A percentile compares a stretch with the other conserved stretches of the same genome.
Conservation (phyloP, 2,888 invertebrate species). For the Coenonympha glycerion region DNA sequence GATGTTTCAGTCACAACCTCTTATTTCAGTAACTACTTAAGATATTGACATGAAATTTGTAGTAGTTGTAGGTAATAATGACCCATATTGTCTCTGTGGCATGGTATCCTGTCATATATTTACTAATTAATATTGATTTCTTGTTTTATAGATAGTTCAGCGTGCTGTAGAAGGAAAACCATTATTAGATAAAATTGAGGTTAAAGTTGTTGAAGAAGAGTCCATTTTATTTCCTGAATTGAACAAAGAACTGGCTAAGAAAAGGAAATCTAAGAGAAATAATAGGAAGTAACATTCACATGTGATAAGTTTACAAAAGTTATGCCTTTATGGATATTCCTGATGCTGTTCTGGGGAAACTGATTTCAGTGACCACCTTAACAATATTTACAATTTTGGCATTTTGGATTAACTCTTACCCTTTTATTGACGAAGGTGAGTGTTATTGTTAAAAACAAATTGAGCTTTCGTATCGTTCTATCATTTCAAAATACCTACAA, state of each 20-base stretch:
- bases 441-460: no score
- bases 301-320: background rate
- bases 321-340: conserved; percentile 68
- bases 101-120: no score
- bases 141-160: conserved; percentile 66
- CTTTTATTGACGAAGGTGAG: conserved; percentile 79
- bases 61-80: no score
- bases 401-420: conserved; percentile 80
- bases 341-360: conserved; percentile 77
- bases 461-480: no score
- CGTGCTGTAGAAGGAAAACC: conserved; percentile 74
- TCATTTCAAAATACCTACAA: no score
- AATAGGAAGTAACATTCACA: conserved; percentile 39
- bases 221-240: conserved; percentile 79
- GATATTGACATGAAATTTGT: no score
- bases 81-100: no score
- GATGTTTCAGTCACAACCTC: no score
- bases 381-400: conserved; percentile 75
- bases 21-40: no score
- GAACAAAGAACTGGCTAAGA: conserved; percentile 49
- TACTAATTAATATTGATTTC: background rate
- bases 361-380: conserved; percentile 71
- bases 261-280: background rate
- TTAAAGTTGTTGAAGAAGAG: conserved; percentile 61
- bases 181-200: conserved; percentile 50